Base-by-base conservation (phyloP, 2,797 vertebrate species). In the Parambassis ranga region DNA sequence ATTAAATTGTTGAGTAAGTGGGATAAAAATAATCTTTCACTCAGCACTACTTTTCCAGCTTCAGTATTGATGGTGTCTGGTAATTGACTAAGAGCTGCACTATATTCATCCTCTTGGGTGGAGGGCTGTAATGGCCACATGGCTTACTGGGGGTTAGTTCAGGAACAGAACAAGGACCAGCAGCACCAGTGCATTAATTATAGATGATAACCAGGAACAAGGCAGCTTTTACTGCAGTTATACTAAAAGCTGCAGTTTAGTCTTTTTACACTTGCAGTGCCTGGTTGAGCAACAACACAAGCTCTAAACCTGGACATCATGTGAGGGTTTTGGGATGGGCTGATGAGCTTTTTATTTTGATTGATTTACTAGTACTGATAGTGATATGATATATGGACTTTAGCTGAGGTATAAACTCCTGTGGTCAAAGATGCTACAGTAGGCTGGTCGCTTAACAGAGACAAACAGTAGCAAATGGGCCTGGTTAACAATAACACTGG, bases 121-220 rank as follows among this genome's bases (percentile, higher is more conserved):
- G 35, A 36, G 44, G 58, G 42, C 67, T 80, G 77, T 75, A 75
- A 79, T 67, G 72, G 69, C 61, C 79, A 79, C 7, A 9, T 67
- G 61, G 65, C 46, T 78, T 71, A 81, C 62, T 49, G 43, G 59
- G 26, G 65, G 52, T 77, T 73, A 20, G 71, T 60, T 70, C 52
- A 64, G 64, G 70, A 78, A 70, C 51, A 7, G 64, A 77, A 84
- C 77, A 84, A 86, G 78, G 64, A 87, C 85, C 86, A 80, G 75
- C 59, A 81, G 82, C 65, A 55, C 75, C 71, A 79, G 70, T 69
- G 20, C 62, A 87, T 91, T 81, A 83, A 89, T 83, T 83, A 90
- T 90, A 68, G 28, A 90, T 86, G 75, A 49, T 81, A 60, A 83
- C 83, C 65, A 71, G 72, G 63, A 81, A 61, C 65, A 49, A 48